Percentiles rank a stretch among this genome's conserved stretches.
Evolutionary conservation across 2,888 invertebrate species (phyloP).

Genomic region (Caenorhabditis sp.): DNA sequence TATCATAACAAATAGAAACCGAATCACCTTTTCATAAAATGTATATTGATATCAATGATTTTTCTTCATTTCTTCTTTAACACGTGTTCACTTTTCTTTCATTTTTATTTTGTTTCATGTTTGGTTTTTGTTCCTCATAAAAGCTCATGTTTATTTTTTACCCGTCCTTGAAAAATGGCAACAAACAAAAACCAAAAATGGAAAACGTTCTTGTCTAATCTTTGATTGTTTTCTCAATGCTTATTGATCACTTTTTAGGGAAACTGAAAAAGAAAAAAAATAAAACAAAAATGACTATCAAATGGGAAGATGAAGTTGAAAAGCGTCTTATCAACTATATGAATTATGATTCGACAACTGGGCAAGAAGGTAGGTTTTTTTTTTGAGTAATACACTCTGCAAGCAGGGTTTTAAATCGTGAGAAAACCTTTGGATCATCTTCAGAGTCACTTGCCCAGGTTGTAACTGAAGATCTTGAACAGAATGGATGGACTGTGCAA

Average conservation of each 20-base stretch:
- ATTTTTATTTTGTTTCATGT: not conserved
- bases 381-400: not conserved
- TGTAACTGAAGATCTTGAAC: conserved; percentile 46
- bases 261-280: too few relatives aligned
- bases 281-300: conserved; percentile 28
- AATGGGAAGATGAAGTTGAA: conserved; percentile 43
- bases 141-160: too few relatives aligned
- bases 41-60: too few relatives aligned
- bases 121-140: not conserved
- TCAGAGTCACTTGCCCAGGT: conserved; percentile 47
- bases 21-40: too few relatives aligned
- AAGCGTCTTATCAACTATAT: conserved; percentile 61
- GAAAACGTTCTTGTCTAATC: not conserved
- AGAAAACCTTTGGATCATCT: too few relatives aligned
- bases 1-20: too few relatives aligned
- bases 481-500: conserved; percentile 49
- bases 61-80: not conserved
- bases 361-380: conserved; percentile 52
- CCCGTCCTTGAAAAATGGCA: too few relatives aligned
- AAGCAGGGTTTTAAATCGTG: too few relatives aligned
- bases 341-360: conserved; percentile 58
- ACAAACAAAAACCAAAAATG: too few relatives aligned
- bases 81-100: conserved; percentile 4
- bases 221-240: not conserved
- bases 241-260: too few relatives aligned